Conservation (phyloP, 2,113 vertebrate genomes). For the Gymnobelideus leadbeateri region DNA sequence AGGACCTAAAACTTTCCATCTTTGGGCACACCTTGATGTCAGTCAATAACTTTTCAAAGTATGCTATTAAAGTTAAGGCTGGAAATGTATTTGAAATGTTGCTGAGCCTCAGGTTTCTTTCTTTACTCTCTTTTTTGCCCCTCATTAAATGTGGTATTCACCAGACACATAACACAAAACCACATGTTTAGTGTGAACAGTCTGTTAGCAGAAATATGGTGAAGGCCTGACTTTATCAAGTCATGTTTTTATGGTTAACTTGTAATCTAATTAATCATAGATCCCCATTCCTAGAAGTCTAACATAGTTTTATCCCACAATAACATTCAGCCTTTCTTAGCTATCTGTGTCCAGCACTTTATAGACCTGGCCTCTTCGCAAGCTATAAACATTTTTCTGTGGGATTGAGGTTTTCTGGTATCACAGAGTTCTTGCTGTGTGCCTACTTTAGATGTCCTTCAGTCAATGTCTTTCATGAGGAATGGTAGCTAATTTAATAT, state of each 20-base stretch:
- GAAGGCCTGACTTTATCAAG: constrained; percentile 49
- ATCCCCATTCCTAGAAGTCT: constrained; percentile 29
- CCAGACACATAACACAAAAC: constrained; percentile 42
- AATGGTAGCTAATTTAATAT: not conserved
- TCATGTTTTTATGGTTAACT: constrained; percentile 71
- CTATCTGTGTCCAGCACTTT: not conserved
- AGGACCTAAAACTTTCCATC: not conserved
- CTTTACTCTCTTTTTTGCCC: constrained; percentile 41
- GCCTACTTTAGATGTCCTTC: not conserved
- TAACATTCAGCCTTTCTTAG: constrained; percentile 51
- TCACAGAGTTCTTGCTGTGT: not conserved
- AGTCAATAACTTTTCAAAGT: not conserved
- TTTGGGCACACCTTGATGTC: not conserved
- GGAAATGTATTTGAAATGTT: constrained; percentile 2
- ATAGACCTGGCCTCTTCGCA: not conserved
- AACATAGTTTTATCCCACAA: not conserved
- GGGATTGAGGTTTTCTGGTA: not conserved
- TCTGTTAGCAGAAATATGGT: constrained; percentile 48
- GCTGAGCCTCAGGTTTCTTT: constrained; percentile 3
- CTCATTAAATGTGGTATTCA: constrained; percentile 31
- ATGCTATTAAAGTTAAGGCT: not conserved
- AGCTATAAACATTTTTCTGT: not conserved
- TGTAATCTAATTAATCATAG: constrained; percentile 64
- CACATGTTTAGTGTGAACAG: constrained; percentile 60
- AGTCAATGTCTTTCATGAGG: not conserved